These are phyloP conservation scores for Triplophysa tibetana DNA, from an alignment of 2,113 vertebrate genomes.

Conservation along the genomic window DNA sequence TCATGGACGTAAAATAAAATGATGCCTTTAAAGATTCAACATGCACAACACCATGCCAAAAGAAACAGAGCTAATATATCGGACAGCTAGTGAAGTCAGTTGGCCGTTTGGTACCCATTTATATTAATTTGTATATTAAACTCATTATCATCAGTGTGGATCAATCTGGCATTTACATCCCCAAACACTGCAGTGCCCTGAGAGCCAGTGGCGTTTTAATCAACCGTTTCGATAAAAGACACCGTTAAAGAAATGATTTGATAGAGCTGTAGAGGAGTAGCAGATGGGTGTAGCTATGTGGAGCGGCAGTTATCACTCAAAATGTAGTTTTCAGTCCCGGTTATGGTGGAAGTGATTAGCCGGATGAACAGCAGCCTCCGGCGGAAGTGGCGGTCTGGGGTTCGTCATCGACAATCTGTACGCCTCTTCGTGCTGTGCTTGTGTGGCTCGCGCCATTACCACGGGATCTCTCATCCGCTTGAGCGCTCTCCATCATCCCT, in stretches of 20 bases:
- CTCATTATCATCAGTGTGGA: slow-evolving; percentile 41
- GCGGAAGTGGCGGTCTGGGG: slow-evolving; percentile 80
- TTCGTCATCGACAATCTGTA: slow-evolving; percentile 97
- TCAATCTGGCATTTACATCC: slow-evolving; percentile 8
- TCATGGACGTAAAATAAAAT: slow-evolving; percentile 82
- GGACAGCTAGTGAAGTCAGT: slow-evolving; percentile 23
- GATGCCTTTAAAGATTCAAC: slow-evolving; percentile 83
- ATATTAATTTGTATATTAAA: not conserved
- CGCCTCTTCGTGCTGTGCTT: slow-evolving; percentile 82
- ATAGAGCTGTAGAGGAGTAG: not conserved
- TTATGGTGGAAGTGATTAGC: slow-evolving; percentile 69
- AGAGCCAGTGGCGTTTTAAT: slow-evolving; percentile 7
- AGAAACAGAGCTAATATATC: slow-evolving; percentile 65
- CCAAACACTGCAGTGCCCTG: slow-evolving; percentile 63
- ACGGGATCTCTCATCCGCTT: slow-evolving; percentile 88
- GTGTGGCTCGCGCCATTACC: slow-evolving; percentile 88
- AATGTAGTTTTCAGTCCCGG: slow-evolving; percentile 32
- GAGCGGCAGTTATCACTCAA: slow-evolving; percentile 79
- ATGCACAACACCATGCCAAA: slow-evolving; percentile 83
- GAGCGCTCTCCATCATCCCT: slow-evolving; percentile 98
- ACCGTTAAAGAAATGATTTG: slow-evolving; percentile 10
- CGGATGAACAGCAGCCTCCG: slow-evolving; percentile 92
- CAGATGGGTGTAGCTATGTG: slow-evolving; percentile 51
- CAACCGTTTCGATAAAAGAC: not conserved
- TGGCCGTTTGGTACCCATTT: not conserved